A percentile compares a stretch with the other conserved stretches of the same genome.
Conservation (phyloP, 2,888 invertebrate genomes). For the Lasioglossum pauxillum region DNA sequence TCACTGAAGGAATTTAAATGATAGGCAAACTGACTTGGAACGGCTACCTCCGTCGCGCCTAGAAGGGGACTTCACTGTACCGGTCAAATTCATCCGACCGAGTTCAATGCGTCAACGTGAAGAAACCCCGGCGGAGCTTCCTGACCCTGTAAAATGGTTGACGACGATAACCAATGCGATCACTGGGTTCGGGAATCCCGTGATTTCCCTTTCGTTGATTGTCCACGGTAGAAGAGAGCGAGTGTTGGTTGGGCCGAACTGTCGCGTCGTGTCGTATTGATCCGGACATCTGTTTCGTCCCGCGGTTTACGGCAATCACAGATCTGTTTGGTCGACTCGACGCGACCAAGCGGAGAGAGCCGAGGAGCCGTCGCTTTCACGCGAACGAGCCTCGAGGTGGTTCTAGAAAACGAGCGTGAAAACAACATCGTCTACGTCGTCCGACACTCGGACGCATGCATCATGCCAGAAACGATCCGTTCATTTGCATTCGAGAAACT, state of each 20-base stretch:
- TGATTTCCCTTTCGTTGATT: neutral
- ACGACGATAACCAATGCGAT: no score
- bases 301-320: neutral
- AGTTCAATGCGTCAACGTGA: neutral
- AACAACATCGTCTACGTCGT: constrained; percentile 33
- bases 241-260: neutral
- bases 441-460: constrained; percentile 56
- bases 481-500: constrained; percentile 41
- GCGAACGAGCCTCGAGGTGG: constrained; percentile 15
- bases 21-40: no score
- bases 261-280: no score
- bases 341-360: neutral
- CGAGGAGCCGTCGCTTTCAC: neutral
- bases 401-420: constrained; percentile 10
- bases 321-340: neutral
- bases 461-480: constrained; percentile 54
- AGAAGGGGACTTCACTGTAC: no score
- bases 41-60: no score
- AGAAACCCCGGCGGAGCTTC: constrained; percentile 28
- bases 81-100: neutral
- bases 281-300: neutral
- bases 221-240: neutral
- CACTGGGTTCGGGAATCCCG: neutral
- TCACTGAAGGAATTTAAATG: no score
- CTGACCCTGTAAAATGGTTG: neutral